Base-by-base conservation (phyloP, 2,888 invertebrate genomes). In the Eristalis arbustorum region DNA sequence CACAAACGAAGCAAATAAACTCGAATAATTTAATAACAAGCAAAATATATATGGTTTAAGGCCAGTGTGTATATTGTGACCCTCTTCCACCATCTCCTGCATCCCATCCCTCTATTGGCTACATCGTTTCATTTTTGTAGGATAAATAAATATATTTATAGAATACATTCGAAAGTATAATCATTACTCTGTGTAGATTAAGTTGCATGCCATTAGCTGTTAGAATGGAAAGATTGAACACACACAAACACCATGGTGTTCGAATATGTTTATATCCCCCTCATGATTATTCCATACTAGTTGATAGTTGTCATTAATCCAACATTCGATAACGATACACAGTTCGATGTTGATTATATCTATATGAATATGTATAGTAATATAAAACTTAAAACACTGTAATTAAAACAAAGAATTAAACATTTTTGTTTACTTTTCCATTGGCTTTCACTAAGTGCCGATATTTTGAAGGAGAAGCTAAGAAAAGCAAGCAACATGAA, bases 371-470 rank as follows among this genome's bases (percentile, higher is more conserved):
- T 4, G 18, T 8, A 2, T 25, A 25, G 25, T 25, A 25, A 25
- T 25, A 25, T 25, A 59, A 62, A 62, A 42, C n/a, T n/a, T n/a
- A 63, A 28, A 62, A 42, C 42, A 62, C 61, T 59, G 64, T 74
- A 67, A 61, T 67, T 61, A 49, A 69, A 64, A 28, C 13, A 72
- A 72, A 69, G 28, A 61, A 42, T 63, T 34, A 59, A 69, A 69
- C 56, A 57, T 34, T 22, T n/a, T 71, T 71, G 68, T 68, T 76
- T 76, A 68, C 62, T 76, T 76, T 76, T 68, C 62, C 42, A 76
- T 68, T 76, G 76, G 76, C 76, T 68, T 68, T 76, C 62, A 76
- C 76, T 68, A 76, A 76, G 76, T 76, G 76, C 68, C 76, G 68
- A 76, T 76, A 76, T 62, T 71, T 71, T 71, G 71, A 71, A 61